Percentiles rank a stretch among this genome's conserved stretches.
Conservation (phyloP, 1,140 invertebrate species). For the Pseudomyrmex sp. region DNA sequence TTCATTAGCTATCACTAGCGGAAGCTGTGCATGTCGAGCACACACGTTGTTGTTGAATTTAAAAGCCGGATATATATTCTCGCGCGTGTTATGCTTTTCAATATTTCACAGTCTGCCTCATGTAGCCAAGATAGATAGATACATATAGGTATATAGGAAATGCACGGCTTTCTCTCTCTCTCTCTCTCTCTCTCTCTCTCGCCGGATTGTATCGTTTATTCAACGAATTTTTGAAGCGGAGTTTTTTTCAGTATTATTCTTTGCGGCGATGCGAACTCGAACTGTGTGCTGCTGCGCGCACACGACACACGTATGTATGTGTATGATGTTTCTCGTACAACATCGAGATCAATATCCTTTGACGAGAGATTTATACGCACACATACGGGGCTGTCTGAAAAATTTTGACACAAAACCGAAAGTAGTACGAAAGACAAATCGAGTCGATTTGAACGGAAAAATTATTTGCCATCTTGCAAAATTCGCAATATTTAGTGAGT, state of each 20-base stretch:
- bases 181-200: too few species aligned
- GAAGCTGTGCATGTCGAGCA: neutral
- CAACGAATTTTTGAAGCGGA: constrained; percentile 27
- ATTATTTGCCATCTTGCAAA: too few species aligned
- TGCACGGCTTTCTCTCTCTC: neutral
- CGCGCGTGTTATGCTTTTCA: constrained; percentile 13
- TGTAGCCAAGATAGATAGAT: constrained; percentile 7
- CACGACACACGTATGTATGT: too few species aligned
- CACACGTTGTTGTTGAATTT: constrained; percentile 3
- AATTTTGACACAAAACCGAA: too few species aligned
- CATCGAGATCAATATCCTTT: neutral
- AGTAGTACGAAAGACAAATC: too few species aligned
- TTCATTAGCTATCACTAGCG: neutral
- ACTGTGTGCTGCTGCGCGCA: too few species aligned
- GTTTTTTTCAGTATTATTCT: constrained; percentile 20
- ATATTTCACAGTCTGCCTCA: constrained; percentile 32
- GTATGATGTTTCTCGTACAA: too few species aligned
- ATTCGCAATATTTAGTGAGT: too few species aligned
- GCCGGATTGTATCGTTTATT: constrained; percentile 36
- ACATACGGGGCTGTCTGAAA: too few species aligned
- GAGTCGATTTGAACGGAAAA: too few species aligned
- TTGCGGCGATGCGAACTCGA: neutral
- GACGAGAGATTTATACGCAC: neutral
- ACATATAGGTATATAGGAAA: neutral
- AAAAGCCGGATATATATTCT: neutral